These are phyloP conservation scores for Turdus rufiventris DNA, from an alignment of 2,113 vertebrate species.

Conservation along the genomic window DNA sequence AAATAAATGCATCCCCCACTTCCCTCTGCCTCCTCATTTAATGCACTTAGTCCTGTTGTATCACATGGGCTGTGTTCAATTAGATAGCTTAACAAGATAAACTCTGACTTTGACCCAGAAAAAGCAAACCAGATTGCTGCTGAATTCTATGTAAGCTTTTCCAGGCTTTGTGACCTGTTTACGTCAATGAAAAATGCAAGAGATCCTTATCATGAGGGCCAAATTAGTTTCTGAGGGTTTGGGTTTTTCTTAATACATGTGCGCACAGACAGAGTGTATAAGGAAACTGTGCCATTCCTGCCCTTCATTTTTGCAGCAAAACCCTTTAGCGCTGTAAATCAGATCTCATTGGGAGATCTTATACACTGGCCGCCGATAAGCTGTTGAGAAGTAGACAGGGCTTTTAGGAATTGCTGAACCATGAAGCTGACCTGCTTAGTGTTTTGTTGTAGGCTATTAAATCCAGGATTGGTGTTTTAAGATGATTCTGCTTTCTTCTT, in stretches of 20 bases:
- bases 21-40: constrained; percentile 46
- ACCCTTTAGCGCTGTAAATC: constrained; percentile 71
- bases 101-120: constrained; percentile 74
- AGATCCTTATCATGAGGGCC: constrained; percentile 52
- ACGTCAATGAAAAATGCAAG: constrained; percentile 66
- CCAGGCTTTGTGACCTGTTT: constrained; percentile 69
- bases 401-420: constrained; percentile 82
- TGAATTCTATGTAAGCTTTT: constrained; percentile 41
- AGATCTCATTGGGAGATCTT: constrained; percentile 72
- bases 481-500: constrained; percentile 72
- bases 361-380: constrained; percentile 67
- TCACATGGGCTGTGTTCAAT: constrained; percentile 69
- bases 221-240: constrained; percentile 51
- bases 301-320: constrained; percentile 59
- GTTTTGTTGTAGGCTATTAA: constrained; percentile 82
- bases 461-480: constrained; percentile 73
- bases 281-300: constrained; percentile 26
- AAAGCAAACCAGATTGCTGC: constrained; percentile 54
- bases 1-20: background rate
- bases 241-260: constrained; percentile 4
- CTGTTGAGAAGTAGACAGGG: constrained; percentile 73
- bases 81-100: constrained; percentile 76
- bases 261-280: background rate
- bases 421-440: constrained; percentile 78
- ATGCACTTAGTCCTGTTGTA: constrained; percentile 54